Base-by-base conservation (phyloP, 2,113 vertebrate species). In the Meriones unguiculatus region DNA sequence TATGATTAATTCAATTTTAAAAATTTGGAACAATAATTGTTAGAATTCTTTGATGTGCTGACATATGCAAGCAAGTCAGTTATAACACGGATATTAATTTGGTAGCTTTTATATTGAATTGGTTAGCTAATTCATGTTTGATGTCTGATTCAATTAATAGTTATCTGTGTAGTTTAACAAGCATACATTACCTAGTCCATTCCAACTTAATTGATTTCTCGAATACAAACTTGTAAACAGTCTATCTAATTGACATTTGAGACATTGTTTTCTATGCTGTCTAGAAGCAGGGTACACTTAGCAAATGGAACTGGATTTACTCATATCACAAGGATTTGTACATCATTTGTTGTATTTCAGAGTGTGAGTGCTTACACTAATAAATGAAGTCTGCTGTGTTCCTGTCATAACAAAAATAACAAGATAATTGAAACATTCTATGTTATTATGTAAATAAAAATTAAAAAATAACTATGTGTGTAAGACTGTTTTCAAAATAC, bases 171-270 rank as follows among this genome's bases (percentile, higher is more conserved):
- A 41, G 20, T 80, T 75, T 84, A 90, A 84, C 1, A 93, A 65
- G 22, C 38, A 69, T 82, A 18, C 67, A 75, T 84, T 59, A 87
- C 41, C n/a, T 88, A 70, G 50, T n/a, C 54, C 24, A 88, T 76
- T 96, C 8, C 15, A 85, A 87, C 0, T 87, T 86, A 93, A 86
- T 89, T 92, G 59, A 92, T 73, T 96, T 64, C 30, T 85, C 90
- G 32, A 78, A 73, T 57, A 93, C 78, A 82, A 95, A 87, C 69
- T 76, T 88, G n/a, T 90, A 90, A 91, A 67, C 5, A 75, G 50
- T 69, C 38, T 73, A 82, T 90, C 24, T 92, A 81, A 96, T 70
- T 64, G 50, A 65, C 65, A 72, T 75, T 87, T n/a, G 70, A 95
- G 11, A 87, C 89, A 0, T 12, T 77, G 11, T 6, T 24, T 92